phyloP scores from a whole-genome alignment of 2,113 vertebrate genomes.

The Rattus rattus region DNA sequence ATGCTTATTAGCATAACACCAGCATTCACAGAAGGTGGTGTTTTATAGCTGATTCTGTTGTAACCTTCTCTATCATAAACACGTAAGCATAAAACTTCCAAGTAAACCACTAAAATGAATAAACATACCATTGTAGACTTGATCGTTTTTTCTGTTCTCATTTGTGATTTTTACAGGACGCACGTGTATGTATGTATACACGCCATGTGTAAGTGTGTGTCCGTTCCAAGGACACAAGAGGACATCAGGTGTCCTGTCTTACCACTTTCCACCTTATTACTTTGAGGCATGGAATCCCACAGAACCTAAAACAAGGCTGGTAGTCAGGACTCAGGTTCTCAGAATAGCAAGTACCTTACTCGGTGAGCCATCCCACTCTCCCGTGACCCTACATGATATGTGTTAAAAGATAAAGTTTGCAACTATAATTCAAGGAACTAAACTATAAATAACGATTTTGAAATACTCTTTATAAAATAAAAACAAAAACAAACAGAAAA shows the following conservation, averaged over 20 bases:
- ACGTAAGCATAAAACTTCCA: neutral
- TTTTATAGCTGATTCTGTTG: neutral
- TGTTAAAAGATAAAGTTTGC: neutral
- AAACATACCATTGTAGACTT: neutral
- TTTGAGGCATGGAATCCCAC: too few species aligned
- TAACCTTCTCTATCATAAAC: neutral
- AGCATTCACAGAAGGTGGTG: neutral
- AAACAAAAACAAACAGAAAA: neutral
- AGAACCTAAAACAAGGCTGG: neutral
- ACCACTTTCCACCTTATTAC: neutral
- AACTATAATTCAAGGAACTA: slow-evolving; percentile 1
- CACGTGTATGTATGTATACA: too few species aligned
- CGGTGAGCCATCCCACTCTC: neutral
- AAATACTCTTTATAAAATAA: neutral
- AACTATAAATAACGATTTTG: neutral
- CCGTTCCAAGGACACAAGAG: neutral
- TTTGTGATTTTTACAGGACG: neutral
- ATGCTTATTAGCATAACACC: neutral
- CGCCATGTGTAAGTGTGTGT: neutral
- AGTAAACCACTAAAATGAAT: neutral
- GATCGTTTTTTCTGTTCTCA: slow-evolving; percentile 9
- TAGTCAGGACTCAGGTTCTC: neutral
- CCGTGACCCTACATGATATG: neutral
- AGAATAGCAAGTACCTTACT: neutral
- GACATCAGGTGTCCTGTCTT: neutral